A percentile compares a stretch with the other conserved stretches of the same genome.
Conservation (phyloP, 2,888 invertebrate genomes). For the Spicauda simplicius region DNA sequence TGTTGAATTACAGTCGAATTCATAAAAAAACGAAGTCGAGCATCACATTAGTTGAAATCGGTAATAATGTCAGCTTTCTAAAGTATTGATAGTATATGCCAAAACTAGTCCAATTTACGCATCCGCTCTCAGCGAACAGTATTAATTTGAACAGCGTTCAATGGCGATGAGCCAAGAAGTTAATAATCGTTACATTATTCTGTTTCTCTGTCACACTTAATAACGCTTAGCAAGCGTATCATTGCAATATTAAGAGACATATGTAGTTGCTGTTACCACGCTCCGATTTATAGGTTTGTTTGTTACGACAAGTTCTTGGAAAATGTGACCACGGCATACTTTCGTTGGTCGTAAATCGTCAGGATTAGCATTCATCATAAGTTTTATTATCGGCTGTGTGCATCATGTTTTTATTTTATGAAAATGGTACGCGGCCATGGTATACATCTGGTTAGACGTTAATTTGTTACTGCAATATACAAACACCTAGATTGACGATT, state of each 20-base stretch:
- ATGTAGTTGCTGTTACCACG: not conserved
- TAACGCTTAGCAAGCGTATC: constrained; percentile 10
- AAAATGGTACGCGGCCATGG: no score
- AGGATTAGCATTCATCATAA: not conserved
- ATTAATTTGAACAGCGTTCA: constrained; percentile 33
- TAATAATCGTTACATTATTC: constrained; percentile 30
- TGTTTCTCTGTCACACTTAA: constrained; percentile 23
- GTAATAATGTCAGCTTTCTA: no score
- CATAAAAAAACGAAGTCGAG: no score
- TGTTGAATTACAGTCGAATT: no score
- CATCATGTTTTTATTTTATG: no score
- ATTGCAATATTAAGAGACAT: constrained; percentile 4
- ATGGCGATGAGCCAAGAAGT: constrained; percentile 39
- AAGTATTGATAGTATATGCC: no score
- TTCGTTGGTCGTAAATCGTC: not conserved
- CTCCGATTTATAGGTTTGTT: constrained; percentile 18
- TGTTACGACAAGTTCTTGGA: constrained; percentile 2
- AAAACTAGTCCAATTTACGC: not conserved
- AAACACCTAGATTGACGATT: no score
- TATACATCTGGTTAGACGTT: no score
- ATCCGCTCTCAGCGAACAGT: not conserved
- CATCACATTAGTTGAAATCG: no score
- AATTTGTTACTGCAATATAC: no score
- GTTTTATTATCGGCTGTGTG: not conserved
- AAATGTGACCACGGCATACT: not conserved